Percentiles rank a stretch among this genome's conserved stretches.
Conservation (phyloP, 1,140 invertebrate species). For the Popillia japonica region DNA sequence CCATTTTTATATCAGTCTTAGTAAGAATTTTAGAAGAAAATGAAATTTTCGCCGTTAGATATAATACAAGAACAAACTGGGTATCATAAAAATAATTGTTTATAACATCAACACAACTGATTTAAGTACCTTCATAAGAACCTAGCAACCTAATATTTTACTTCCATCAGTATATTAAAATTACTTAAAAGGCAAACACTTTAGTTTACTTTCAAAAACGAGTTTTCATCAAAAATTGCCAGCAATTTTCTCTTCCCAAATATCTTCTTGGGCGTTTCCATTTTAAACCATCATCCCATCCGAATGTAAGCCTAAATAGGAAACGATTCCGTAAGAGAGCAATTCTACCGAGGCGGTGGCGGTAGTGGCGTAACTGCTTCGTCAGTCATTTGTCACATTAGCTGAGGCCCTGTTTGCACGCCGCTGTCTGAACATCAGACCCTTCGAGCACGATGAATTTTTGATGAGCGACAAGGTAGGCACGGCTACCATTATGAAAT, state of each 20-base stretch:
- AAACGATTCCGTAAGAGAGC: neutral
- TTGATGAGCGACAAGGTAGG: neutral
- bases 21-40: no score
- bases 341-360: neutral
- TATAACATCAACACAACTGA: no score
- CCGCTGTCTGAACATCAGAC: neutral
- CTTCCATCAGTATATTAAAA: no score
- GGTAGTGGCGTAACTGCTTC: neutral
- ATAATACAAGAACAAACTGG: no score
- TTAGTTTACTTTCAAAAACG: no score
- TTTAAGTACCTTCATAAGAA: no score
- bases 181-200: no score
- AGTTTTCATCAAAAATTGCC: neutral
- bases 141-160: no score
- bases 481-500: slow-evolving; percentile 1
- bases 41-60: no score
- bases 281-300: neutral
- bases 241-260: neutral
- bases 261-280: neutral
- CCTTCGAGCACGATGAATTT: neutral
- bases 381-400: slow-evolving; percentile 18
- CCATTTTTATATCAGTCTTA: no score
- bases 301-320: neutral
- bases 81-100: no score
- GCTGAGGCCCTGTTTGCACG: neutral